Conservation (phyloP, 2,888 invertebrate species). For the Furcula furcula region DNA sequence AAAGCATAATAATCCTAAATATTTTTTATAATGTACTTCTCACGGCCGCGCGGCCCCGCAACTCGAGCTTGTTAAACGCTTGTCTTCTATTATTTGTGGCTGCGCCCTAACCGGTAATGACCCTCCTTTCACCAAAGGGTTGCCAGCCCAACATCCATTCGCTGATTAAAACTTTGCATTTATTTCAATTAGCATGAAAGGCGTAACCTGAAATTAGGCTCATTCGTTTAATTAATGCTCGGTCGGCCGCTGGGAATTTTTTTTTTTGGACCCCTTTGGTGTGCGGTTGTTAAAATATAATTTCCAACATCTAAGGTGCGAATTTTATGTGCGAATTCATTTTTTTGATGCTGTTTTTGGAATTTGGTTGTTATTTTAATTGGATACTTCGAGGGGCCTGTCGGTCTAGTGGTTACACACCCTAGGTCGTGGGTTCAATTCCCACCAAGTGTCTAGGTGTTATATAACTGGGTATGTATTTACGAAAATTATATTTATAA, state of each 20-base stretch:
- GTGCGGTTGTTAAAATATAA: slow-evolving; percentile 48
- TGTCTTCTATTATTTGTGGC: too few relatives aligned
- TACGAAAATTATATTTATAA: too few relatives aligned
- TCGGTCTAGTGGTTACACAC: too few relatives aligned
- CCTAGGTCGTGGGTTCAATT: too few relatives aligned
- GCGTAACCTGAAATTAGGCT: slow-evolving; percentile 64
- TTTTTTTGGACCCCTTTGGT: slow-evolving; percentile 36
- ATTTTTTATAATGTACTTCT: too few relatives aligned
- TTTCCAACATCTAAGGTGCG: slow-evolving; percentile 51
- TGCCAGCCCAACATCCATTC: slow-evolving; percentile 22
- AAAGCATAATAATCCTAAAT: too few relatives aligned
- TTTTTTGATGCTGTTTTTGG: slow-evolving; percentile 4
- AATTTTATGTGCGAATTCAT: slow-evolving; percentile 23
- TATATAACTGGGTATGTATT: too few relatives aligned
- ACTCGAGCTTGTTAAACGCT: too few relatives aligned
- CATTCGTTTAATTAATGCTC: slow-evolving; percentile 65
- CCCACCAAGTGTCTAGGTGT: too few relatives aligned
- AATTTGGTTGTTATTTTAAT: not conserved
- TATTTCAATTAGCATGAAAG: slow-evolving; percentile 69
- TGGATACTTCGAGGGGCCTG: too few relatives aligned
- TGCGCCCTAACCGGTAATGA: not conserved
- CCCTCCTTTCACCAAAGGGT: not conserved
- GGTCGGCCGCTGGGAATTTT: slow-evolving; percentile 30
- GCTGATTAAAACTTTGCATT: slow-evolving; percentile 65
- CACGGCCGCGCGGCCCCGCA: too few relatives aligned